Evolutionary conservation across 92 coral and sea anemone genomes (phyloP).

Genomic region (Porites divaricata): DNA sequence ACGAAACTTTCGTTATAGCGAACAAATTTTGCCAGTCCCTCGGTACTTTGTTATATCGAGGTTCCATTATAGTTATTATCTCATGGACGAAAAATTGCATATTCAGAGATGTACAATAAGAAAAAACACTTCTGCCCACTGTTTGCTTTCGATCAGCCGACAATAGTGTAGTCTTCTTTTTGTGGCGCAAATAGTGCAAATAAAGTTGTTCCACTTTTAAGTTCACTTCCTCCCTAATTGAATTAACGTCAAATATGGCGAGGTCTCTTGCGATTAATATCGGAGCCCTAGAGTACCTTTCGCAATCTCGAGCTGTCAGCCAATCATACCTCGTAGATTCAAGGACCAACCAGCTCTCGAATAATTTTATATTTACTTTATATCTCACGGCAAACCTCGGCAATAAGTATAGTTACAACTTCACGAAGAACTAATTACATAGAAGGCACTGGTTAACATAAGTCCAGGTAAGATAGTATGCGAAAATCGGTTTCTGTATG

Average conservation of each 20-base stretch:
- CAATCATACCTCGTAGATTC: constrained; percentile 23
- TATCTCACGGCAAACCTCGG: constrained; percentile 8
- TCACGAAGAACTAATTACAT: neutral
- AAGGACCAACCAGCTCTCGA: constrained; percentile 3
- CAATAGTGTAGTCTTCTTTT: neutral
- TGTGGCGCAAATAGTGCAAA: neutral
- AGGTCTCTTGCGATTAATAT: neutral
- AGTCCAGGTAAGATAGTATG: neutral
- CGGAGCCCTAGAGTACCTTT: neutral
- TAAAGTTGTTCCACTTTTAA: constrained; percentile 7
- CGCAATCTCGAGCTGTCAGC: constrained; percentile 20
- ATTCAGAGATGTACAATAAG: no score
- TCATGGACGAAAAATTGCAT: no score
- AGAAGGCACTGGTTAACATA: neutral
- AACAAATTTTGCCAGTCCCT: no score
- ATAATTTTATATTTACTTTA: constrained; percentile 13
- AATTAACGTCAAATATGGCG: constrained; percentile 15
- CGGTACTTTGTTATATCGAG: no score
- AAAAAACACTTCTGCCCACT: neutral
- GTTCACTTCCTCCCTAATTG: neutral
- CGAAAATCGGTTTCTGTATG: neutral
- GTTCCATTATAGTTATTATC: no score
- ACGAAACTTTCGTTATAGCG: no score
- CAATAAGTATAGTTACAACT: constrained; percentile 13
- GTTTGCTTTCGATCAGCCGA: neutral